Evolutionary conservation across 2,113 vertebrate genomes (phyloP).

Genomic region (Electrona antarctica): DNA sequence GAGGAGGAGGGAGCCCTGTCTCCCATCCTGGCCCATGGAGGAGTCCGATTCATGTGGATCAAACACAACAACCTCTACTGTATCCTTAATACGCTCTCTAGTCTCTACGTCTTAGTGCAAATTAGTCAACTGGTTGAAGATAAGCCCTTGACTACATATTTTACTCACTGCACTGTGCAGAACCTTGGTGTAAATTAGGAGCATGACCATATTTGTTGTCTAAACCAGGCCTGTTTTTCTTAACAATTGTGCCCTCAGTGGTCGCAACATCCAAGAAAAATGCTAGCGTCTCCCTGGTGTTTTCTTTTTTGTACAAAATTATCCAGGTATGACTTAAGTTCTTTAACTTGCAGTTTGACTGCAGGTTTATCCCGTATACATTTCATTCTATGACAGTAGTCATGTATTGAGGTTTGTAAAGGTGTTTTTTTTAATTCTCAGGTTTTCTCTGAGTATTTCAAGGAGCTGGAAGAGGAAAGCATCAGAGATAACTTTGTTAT

Average conservation of each 20-base stretch:
- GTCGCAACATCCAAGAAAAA: constrained; percentile 99
- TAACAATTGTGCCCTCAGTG: constrained; percentile 80
- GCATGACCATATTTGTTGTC: too few species aligned
- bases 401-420: constrained; percentile 43
- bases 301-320: constrained; percentile 98
- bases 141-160: too few species aligned
- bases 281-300: constrained; percentile 94
- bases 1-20: constrained; percentile 95
- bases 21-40: constrained; percentile 93
- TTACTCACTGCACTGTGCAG: too few species aligned
- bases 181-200: too few species aligned
- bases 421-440: constrained; percentile 12
- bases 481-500: constrained; percentile 99
- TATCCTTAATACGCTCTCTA: constrained; percentile 81
- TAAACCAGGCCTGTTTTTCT: constrained; percentile 52
- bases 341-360: neutral
- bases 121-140: neutral
- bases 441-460: constrained; percentile 99
- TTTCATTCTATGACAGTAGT: neutral
- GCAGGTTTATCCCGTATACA: neutral
- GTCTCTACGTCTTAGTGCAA: neutral
- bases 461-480: constrained; percentile 98
- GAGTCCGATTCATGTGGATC: constrained; percentile 99
- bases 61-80: constrained; percentile 98
- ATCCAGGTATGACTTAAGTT: constrained; percentile 84